Evolutionary conservation across 2,797 vertebrate genomes (phyloP), one percentile per base, ranked within the genome.

Genomic region (Lithobates pipiens): DNA sequence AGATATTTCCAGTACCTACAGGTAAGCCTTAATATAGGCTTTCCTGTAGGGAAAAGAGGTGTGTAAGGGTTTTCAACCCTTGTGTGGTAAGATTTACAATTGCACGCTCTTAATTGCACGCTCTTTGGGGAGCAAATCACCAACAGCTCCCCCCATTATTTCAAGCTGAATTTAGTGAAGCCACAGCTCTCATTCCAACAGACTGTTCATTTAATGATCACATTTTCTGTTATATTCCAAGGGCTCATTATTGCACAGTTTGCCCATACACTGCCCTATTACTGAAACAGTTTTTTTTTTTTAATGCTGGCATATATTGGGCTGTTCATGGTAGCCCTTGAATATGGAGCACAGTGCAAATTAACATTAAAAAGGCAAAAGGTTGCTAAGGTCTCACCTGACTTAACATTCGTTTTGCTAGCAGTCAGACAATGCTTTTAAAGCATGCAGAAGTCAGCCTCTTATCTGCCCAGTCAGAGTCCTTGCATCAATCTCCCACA

Each of bases 401-500:
- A 74, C 39, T 13, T 25, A 15, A 23, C 34, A 54, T 25, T 44
- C 29, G 21, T 54, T 50, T 21, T 21, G 42, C 13, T 21, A 57
- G 32, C 25, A 81, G 67, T 57, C 57, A 23, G 39, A 70, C 29
- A 9, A 21, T 5, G 50, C 29, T 71, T 57, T 34, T 71, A 36
- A 10, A 36, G 29, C 5, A 5, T 9, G n/a, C 46, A 72, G 79
- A 65, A 63, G 34, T 15, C 3, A 63, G 57, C 39, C 70, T 63
- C 70, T 57, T 65, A 15, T 10, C 15, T 23, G 50, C 11, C 25
- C 32, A 54, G 32, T 57, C 29, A 54, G 44, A 21, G 63, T 50
- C 42, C 44, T 13, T 29, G 6, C 78, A 80, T 61, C 78, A 76
- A 32, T 32, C 74, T 27, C 61, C 34, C 54, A 74, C 68, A 27